phyloP scores from a whole-genome alignment of 2,888 invertebrate genomes.

The Agrochola macilenta region DNA sequence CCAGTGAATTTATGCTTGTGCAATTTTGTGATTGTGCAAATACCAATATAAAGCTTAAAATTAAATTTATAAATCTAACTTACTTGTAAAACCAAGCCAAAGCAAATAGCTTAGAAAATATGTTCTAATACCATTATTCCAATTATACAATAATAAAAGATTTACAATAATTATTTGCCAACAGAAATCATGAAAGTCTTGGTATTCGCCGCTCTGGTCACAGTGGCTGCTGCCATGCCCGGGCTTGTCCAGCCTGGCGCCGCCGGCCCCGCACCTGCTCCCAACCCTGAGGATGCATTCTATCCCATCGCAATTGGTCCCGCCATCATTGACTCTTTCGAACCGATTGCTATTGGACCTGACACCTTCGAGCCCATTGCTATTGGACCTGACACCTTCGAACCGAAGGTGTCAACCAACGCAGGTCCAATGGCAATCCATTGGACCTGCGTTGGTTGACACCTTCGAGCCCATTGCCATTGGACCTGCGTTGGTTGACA shows the following conservation, averaged over 20 bases:
- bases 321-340: slow-evolving; percentile 61
- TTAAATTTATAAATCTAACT: not conserved
- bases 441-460: slow-evolving; percentile 34
- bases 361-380: slow-evolving; percentile 39
- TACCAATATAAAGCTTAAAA: not conserved
- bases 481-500: slow-evolving; percentile 17
- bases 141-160: too few relatives aligned
- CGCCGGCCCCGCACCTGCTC: slow-evolving; percentile 66
- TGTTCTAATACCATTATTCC: not conserved
- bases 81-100: not conserved
- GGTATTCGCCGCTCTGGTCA: slow-evolving; percentile 43
- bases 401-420: too few relatives aligned
- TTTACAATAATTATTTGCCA: slow-evolving; percentile 17
- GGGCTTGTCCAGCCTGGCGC: slow-evolving; percentile 62
- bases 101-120: not conserved
- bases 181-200: slow-evolving; percentile 44
- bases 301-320: slow-evolving; percentile 62
- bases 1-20: not conserved
- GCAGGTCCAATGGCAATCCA: too few relatives aligned
- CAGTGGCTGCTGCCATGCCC: slow-evolving; percentile 38
- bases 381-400: slow-evolving; percentile 15
- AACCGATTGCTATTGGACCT: slow-evolving; percentile 16
- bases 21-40: not conserved
- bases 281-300: slow-evolving; percentile 51
- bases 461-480: slow-evolving; percentile 36